These are phyloP conservation scores for Phoeniculus purpureus DNA, from an alignment of 2,797 vertebrate species.

Conservation along the genomic window DNA sequence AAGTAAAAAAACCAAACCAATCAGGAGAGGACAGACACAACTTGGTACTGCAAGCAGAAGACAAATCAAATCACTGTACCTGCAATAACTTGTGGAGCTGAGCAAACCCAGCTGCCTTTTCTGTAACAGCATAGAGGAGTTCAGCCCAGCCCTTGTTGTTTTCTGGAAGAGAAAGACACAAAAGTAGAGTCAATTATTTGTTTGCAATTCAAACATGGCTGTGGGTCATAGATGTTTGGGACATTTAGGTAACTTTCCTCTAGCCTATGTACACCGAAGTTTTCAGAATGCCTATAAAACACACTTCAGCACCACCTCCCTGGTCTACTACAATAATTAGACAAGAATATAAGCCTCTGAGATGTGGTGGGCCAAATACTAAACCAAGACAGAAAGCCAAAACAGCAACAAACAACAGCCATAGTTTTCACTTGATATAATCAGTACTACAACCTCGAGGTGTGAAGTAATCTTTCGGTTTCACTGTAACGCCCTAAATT, in stretches of 20 bases:
- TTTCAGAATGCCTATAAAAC: not conserved
- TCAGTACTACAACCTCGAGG: not conserved
- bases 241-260: not conserved
- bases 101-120: slow-evolving; percentile 88
- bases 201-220: not conserved
- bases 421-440: not conserved
- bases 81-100: slow-evolving; percentile 85
- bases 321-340: not conserved
- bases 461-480: not conserved
- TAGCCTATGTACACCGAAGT: not conserved
- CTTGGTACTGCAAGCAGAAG: not conserved
- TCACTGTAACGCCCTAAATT: not conserved
- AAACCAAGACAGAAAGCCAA: not conserved
- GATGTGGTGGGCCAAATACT: not conserved
- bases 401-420: not conserved
- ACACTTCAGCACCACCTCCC: not conserved
- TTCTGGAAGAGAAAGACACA: slow-evolving; percentile 77
- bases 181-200: not conserved
- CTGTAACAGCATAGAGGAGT: slow-evolving; percentile 85
- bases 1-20: not conserved
- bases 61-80: slow-evolving; percentile 77
- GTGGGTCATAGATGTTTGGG: not conserved
- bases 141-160: slow-evolving; percentile 84
- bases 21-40: not conserved
- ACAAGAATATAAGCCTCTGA: not conserved